Conservation (phyloP, 35 echinoderm and acorn worm species). For the Strongylocentrotus purpuratus region DNA sequence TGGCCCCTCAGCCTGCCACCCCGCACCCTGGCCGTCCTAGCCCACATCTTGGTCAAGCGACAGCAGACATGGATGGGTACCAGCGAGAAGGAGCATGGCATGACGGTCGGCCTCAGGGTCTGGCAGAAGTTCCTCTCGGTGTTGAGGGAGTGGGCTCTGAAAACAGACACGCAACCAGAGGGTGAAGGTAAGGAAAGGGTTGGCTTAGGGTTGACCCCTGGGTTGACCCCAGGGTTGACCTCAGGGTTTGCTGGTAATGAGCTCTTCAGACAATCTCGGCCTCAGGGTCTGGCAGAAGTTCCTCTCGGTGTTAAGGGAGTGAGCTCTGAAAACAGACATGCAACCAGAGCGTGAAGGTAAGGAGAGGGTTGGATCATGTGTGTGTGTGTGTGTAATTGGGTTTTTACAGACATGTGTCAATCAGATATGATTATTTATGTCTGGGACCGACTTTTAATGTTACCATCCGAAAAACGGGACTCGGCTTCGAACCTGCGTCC, state of each 20-base stretch:
- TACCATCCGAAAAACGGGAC: too few species aligned
- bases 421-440: too few species aligned
- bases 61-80: conserved; percentile 62
- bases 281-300: conserved; percentile 77
- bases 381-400: too few species aligned
- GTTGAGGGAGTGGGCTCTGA: conserved; percentile 65
- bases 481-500: too few species aligned
- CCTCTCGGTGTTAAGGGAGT: conserved; percentile 73
- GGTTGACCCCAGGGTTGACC: too few species aligned
- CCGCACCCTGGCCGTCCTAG: conserved; percentile 81
- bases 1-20: conserved; percentile 87
- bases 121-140: conserved; percentile 81
- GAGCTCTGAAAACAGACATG: conserved; percentile 61
- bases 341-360: conserved; percentile 71
- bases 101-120: conserved; percentile 60
- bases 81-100: conserved; percentile 48
- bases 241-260: too few species aligned
- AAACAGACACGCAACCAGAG: conserved; percentile 63
- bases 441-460: too few species aligned
- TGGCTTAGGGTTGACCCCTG: neutral
- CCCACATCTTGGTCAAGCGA: conserved; percentile 73
- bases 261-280: too few species aligned
- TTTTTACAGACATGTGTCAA: too few species aligned
- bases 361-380: neutral
- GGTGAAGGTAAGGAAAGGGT: conserved; percentile 57